phyloP scores from a whole-genome alignment of 1,140 invertebrate species.

The Drosophila pallidifrons region DNA sequence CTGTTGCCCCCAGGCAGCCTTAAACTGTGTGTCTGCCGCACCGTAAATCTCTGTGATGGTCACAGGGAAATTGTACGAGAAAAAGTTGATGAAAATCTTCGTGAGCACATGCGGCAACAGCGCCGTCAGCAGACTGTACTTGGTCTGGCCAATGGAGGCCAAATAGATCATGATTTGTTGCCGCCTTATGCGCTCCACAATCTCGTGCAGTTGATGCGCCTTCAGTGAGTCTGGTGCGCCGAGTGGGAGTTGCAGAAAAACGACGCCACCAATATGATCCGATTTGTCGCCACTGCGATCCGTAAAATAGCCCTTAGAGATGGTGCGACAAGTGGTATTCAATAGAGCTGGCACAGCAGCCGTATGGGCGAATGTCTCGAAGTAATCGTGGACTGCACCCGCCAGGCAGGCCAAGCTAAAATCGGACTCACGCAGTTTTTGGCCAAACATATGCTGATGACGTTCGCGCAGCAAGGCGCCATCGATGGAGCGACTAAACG shows the following conservation, averaged over 20 bases:
- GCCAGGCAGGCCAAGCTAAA: slow-evolving; percentile 87
- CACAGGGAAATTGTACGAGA: slow-evolving; percentile 90
- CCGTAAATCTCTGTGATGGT: slow-evolving; percentile 90
- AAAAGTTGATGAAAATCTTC: slow-evolving; percentile 89
- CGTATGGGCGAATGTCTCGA: slow-evolving; percentile 54
- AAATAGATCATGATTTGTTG: slow-evolving; percentile 89
- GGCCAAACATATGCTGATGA: slow-evolving; percentile 86
- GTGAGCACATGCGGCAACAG: slow-evolving; percentile 89
- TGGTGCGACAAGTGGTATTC: slow-evolving; percentile 85
- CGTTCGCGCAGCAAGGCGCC: slow-evolving; percentile 79
- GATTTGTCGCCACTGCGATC: slow-evolving; percentile 68
- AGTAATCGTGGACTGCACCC: slow-evolving; percentile 75
- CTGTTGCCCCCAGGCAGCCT: slow-evolving; percentile 89
- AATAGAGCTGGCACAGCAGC: slow-evolving; percentile 76
- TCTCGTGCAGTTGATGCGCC: slow-evolving; percentile 86
- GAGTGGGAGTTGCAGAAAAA: slow-evolving; percentile 85
- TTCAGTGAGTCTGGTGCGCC: slow-evolving; percentile 78
- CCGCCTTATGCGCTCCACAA: slow-evolving; percentile 87
- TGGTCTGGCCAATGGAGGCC: slow-evolving; percentile 89
- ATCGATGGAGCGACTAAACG: slow-evolving; percentile 90
- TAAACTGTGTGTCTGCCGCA: slow-evolving; percentile 59
- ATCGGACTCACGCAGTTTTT: slow-evolving; percentile 89
- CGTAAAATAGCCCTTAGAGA: slow-evolving; percentile 82
- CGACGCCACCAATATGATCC: slow-evolving; percentile 81
- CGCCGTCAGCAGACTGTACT: slow-evolving; percentile 88